Conservation (phyloP, 2,797 vertebrate species). For the Glossophaga mutica region DNA sequence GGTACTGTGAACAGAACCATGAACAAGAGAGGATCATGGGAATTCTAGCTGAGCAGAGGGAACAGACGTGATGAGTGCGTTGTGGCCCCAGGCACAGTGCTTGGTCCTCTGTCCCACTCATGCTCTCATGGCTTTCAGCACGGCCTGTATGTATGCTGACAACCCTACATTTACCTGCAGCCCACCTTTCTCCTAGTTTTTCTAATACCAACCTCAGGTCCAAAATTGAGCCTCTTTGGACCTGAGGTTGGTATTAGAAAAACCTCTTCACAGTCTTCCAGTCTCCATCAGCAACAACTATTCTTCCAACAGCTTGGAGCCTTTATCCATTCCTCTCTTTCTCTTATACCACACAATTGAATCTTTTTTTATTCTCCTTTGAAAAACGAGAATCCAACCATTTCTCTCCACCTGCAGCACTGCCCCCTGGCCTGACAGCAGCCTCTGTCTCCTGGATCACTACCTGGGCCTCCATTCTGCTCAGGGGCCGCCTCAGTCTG, state of each 20-base stretch:
- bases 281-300: background rate
- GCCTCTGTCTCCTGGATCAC: background rate
- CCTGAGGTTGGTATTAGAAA: too few relatives aligned
- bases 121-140: background rate
- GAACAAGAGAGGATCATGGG: background rate
- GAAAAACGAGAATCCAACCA: background rate
- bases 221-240: background rate
- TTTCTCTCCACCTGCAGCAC: background rate
- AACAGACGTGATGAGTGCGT: accelerated
- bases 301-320: background rate
- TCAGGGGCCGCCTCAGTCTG: accelerated
- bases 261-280: background rate
- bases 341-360: background rate
- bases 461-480: background rate
- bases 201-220: background rate
- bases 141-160: accelerated
- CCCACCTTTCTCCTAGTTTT: background rate
- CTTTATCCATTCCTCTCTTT: background rate
- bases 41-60: background rate
- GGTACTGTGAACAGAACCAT: background rate
- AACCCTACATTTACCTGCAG: background rate
- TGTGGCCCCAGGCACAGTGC: too few relatives aligned
- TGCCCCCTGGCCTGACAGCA: background rate
- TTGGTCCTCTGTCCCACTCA: background rate
- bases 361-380: background rate